Evolutionary conservation across 2,888 invertebrate species (phyloP), one percentile per base, ranked within the genome.

Genomic region (Eutolmus rufibarbis): DNA sequence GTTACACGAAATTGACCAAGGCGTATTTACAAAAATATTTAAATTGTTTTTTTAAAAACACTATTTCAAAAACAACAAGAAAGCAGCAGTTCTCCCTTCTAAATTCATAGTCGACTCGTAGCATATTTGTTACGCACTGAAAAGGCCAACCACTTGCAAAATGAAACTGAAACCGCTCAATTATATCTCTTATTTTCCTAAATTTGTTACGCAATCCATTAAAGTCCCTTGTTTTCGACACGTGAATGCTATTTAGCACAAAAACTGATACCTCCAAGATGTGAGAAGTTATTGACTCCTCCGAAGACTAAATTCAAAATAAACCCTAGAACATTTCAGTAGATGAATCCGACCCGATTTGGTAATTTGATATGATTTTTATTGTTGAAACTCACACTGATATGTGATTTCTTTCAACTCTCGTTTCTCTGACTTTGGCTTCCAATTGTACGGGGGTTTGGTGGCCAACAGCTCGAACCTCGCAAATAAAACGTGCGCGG

Each of bases 311-410:
- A 79, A 46, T 46, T 51, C 79, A 79, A 51, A 79, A 51, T 34
- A 56, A 79, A 51, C 51, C 43, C 56, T 31, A 79, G 23, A 31
- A 16, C 79, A 46, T 19, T 46, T 51, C 51, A 16, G 12, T 51
- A n/a, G 31, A 79, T 79, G 46, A 51, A 66, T 8, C 2, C 66
- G 16, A 79, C 34, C 31, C 5, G 8, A 28, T 40, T 51, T 16
- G 14, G 51, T 79, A 79, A 79, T 28, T 46, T 51, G 79, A 79
- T 79, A 79, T 16, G 79, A 56, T 51, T 79, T 78, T 51, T 79
- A 79, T 79, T 79, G 79, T 46, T 46, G 79, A 51, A 79, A 79
- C 23, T 79, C 78, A 43, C 37, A 37, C 34, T 37, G 37, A 74
- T 74, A 23, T 16, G 14, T 23, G 57, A 66, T 66, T 66, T 28